These are phyloP conservation scores for Linhomoeus sp. DNA, from an alignment of 2,888 invertebrate species.

Conservation along the genomic window DNA sequence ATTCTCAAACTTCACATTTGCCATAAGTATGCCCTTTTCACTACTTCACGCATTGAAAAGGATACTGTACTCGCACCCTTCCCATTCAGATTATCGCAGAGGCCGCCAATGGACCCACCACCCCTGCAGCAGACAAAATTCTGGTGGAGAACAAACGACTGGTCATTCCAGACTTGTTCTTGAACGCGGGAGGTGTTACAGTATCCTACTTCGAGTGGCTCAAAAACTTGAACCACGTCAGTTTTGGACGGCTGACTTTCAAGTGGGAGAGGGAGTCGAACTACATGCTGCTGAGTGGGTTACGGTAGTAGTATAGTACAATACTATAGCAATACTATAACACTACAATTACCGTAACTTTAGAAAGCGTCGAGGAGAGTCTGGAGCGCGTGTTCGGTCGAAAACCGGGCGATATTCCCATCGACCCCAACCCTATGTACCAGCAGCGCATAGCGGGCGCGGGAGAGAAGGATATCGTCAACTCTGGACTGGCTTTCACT, in stretches of 20 bases:
- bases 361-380: conserved; percentile 93
- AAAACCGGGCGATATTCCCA: conserved; percentile 72
- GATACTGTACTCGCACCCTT: too few species aligned
- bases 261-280: conserved; percentile 86
- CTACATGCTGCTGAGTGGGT: conserved; percentile 56
- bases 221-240: conserved; percentile 92
- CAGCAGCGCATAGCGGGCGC: conserved; percentile 64
- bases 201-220: conserved; percentile 98
- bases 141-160: conserved; percentile 64
- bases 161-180: conserved; percentile 61
- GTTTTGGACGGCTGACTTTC: conserved; percentile 72
- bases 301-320: too few species aligned
- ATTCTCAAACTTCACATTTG: too few species aligned
- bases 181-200: conserved; percentile 66
- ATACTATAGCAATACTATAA: too few species aligned
- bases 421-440: conserved; percentile 67
- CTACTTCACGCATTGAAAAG: too few species aligned
- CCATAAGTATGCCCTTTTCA: too few species aligned
- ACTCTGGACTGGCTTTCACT: conserved; percentile 87
- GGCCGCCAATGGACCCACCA: conserved; percentile 90
- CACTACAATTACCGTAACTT: too few species aligned
- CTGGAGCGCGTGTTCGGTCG: conserved; percentile 77
- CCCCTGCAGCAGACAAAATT: conserved; percentile 79
- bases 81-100: conserved; percentile 59
- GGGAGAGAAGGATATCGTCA: conserved; percentile 93